Base-by-base conservation (phyloP, 2,797 vertebrate genomes). In the Crenichthys baileyi region DNA sequence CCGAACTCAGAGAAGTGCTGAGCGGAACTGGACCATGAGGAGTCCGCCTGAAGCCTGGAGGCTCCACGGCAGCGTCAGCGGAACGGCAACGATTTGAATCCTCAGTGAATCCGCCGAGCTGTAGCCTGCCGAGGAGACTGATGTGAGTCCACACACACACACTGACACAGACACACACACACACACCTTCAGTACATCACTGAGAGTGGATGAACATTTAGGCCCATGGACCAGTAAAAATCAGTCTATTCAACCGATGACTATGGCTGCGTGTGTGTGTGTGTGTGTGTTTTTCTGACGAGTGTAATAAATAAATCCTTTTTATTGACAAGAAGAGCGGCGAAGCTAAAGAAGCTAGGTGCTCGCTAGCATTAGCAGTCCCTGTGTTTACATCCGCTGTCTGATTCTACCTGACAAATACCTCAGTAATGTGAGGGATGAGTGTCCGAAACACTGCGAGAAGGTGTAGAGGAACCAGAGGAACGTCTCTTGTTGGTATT, bases 41-140 rank as follows among this genome's bases (percentile, higher is more conserved):
- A 87, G 79, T 75, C 81, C 70, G 76, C 78, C 68, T 61, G 84
- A 80, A 83, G 78, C 72, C 81, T 70, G 76, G 81, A 87, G 83
- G 83, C 79, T 90, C 83, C 76, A 67, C 77, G 75, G 78, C 77
- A 82, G 84, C 76, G 84, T 79, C 82, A 85, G 83, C 84, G 72
- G 85, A 81, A 78, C 86, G 85, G 80, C 74, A 85, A 85, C 83
- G 83, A 85, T 90, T 82, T 90, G 91, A 93, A 82, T 80, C 90
- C 73, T 75, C 80, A 83, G 74, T 77, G 78, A 85, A 78, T 36
- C 79, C 11, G 77, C 68, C 18, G 81, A 88, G 77, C 80, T 80
- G 86, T 81, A 88, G 89, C 89, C 90, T 83, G 79, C 50, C 70
- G 81, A 87, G 86, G 85, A 91, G 89, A 88, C 93, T 90, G 86